Percentiles rank a stretch among this genome's conserved stretches.
Evolutionary conservation across 2,888 invertebrate genomes (phyloP).

Genomic region (Ophioninae sp.): DNA sequence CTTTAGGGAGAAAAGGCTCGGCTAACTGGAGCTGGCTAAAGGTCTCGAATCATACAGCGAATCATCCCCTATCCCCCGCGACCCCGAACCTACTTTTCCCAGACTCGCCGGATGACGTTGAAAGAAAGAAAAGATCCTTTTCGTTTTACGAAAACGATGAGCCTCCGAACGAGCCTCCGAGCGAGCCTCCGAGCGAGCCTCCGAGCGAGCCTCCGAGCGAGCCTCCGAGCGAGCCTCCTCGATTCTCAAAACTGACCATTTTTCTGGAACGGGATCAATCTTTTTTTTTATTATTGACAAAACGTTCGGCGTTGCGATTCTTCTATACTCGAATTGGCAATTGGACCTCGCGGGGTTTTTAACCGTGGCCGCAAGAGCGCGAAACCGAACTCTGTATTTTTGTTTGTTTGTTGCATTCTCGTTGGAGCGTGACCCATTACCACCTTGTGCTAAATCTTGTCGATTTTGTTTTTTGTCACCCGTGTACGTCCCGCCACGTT

Average conservation of each 20-base stretch:
- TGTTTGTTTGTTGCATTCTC: conserved; percentile 52
- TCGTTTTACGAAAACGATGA: conserved; percentile 36
- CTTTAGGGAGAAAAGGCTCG: conserved; percentile 84
- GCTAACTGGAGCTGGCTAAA: conserved; percentile 87
- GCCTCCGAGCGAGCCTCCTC: neutral
- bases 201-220: too few relatives aligned
- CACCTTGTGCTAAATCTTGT: conserved; percentile 50
- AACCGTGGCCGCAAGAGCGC: conserved; percentile 37
- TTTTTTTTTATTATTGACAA: neutral
- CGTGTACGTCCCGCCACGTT: conserved; percentile 44
- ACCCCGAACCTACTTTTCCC: neutral
- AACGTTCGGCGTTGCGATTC: neutral
- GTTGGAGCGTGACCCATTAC: conserved; percentile 43
- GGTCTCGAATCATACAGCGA: conserved; percentile 78
- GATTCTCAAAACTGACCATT: neutral
- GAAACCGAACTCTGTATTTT: conserved; percentile 26
- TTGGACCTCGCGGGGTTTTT: conserved; percentile 27
- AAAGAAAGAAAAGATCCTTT: neutral
- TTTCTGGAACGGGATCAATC: neutral
- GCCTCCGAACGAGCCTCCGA: conserved; percentile 38
- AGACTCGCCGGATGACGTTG: too few relatives aligned
- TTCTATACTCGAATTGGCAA: neutral
- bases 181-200: conserved; percentile 29
- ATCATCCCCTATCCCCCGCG: conserved; percentile 24
- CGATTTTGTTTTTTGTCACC: conserved; percentile 10